phyloP scores from a whole-genome alignment of 2,797 vertebrate species.

The Ciconia nigra region DNA sequence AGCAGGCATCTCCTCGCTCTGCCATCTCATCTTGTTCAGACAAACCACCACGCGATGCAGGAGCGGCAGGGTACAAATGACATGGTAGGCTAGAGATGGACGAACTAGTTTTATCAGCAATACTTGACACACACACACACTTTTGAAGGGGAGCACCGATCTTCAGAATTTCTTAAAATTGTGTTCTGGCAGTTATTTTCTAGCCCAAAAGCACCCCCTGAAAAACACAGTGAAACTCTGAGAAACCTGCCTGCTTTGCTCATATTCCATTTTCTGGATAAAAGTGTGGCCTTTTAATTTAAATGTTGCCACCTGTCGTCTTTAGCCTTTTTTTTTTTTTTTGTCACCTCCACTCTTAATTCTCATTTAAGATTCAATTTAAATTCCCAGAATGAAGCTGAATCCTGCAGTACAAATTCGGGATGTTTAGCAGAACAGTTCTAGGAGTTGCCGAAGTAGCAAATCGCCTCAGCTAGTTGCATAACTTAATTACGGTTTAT shows the following conservation, averaged over 20 bases:
- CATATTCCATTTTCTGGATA: constrained; percentile 2
- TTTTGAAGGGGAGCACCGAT: neutral
- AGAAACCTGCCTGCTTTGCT: constrained; percentile 46
- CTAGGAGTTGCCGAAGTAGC: neutral
- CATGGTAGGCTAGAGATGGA: neutral
- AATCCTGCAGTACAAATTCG: neutral
- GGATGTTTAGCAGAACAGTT: neutral
- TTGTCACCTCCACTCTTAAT: neutral
- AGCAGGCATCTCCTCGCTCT: neutral
- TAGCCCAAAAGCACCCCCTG: neutral
- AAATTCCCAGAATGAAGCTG: neutral
- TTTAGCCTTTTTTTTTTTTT: neutral
- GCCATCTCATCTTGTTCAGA: neutral
- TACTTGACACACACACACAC: fast-evolving
- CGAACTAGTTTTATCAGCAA: fast-evolving
- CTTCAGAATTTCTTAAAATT: constrained; percentile 11
- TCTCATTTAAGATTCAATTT: neutral
- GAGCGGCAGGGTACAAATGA: neutral
- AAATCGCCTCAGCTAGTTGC: neutral
- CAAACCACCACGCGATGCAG: fast-evolving
- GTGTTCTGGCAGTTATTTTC: neutral
- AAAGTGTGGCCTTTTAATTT: neutral
- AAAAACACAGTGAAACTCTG: neutral
- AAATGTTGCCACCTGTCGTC: neutral
- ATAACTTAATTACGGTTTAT: constrained; percentile 33